phyloP scores from a whole-genome alignment of 2,113 vertebrate genomes.

The Bothrops jararaca region DNA sequence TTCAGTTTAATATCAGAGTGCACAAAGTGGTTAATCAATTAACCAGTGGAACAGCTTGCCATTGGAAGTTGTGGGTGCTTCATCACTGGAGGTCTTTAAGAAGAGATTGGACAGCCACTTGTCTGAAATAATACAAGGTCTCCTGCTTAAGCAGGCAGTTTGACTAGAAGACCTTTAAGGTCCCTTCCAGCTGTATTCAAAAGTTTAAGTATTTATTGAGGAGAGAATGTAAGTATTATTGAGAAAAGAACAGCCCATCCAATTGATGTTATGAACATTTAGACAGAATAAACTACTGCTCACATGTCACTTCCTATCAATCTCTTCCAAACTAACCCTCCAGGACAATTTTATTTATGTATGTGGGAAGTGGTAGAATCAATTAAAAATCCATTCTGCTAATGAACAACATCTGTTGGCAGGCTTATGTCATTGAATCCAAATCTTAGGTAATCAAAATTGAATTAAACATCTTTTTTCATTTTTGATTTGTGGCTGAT shows the following conservation, averaged over 20 bases:
- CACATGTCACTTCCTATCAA: neutral
- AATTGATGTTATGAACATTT: neutral
- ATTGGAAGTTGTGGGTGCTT: neutral
- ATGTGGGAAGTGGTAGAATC: neutral
- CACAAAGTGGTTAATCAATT: neutral
- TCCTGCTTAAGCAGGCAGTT: neutral
- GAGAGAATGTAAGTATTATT: neutral
- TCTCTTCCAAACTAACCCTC: neutral
- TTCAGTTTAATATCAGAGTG: neutral
- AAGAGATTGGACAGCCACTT: neutral
- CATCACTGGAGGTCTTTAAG: neutral
- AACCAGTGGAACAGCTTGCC: neutral
- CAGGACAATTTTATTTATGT: neutral
- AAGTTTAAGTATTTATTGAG: neutral
- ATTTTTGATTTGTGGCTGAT: neutral
- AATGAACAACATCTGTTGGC: neutral
- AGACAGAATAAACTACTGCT: neutral
- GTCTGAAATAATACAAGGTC: neutral
- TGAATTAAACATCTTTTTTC: neutral
- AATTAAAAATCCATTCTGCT: neutral
- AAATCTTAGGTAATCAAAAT: neutral
- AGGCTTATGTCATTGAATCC: neutral
- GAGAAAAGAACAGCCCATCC: neutral
- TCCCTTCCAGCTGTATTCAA: neutral
- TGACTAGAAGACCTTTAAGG: neutral